A percentile compares a stretch with the other conserved stretches of the same genome.
phyloP scores from a whole-genome alignment of 2,888 invertebrate genomes.

The Iselma pallidipennis region DNA sequence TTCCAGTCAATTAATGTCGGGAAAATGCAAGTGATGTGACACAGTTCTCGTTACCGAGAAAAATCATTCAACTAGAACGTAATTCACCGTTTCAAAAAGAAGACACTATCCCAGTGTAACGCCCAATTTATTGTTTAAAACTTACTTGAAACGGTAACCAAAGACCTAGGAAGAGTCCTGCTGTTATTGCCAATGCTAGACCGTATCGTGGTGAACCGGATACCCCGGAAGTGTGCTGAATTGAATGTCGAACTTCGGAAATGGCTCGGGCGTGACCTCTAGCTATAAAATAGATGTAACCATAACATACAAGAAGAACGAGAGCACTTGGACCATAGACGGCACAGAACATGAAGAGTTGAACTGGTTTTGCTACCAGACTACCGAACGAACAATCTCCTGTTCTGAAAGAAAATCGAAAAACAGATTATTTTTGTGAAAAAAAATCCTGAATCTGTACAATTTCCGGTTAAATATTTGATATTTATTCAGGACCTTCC shows the following conservation, averaged over 20 bases:
- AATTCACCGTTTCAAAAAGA: too few relatives aligned
- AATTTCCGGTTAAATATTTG: too few relatives aligned
- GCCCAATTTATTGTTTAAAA: too few relatives aligned
- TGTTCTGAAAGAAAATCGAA: conserved; percentile 37
- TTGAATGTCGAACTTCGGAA: conserved; percentile 63
- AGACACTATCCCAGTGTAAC: too few relatives aligned
- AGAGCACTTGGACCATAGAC: conserved; percentile 65
- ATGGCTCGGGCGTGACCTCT: conserved; percentile 67
- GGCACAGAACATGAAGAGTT: conserved; percentile 62
- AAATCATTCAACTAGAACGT: too few relatives aligned
- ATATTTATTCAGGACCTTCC: too few relatives aligned
- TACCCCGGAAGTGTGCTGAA: conserved; percentile 53
- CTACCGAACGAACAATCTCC: conserved; percentile 58
- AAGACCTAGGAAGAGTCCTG: conserved; percentile 63
- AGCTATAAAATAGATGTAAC: conserved; percentile 66
- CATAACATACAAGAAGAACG: conserved; percentile 63
- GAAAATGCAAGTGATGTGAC: too few relatives aligned
- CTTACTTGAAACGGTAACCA: conserved; percentile 67
- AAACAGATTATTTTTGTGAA: neutral
- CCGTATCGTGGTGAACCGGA: conserved; percentile 61
- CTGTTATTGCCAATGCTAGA: conserved; percentile 65
- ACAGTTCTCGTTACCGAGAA: too few relatives aligned
- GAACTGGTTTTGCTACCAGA: conserved; percentile 60
- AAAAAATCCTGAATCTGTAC: too few relatives aligned
- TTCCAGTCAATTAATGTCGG: neutral